phyloP scores from a whole-genome alignment of 2,797 vertebrate species.

The Coccyzus lansbergi region DNA sequence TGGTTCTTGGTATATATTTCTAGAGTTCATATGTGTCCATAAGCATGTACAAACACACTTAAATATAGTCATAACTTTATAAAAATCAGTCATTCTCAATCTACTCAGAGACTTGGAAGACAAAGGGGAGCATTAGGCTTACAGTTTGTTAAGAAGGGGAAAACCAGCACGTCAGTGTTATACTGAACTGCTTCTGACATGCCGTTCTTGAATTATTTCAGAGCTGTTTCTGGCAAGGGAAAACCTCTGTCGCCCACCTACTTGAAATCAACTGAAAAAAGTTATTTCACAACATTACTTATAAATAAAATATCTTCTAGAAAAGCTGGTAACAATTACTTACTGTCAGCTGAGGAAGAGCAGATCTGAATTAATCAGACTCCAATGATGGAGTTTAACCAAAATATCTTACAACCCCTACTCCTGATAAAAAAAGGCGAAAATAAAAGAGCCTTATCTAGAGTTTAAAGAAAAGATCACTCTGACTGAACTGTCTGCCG shows the following conservation, averaged over 20 bases:
- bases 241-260: background rate
- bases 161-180: background rate
- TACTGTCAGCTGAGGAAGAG: constrained; percentile 21
- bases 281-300: background rate
- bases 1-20: background rate
- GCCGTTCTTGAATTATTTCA: background rate
- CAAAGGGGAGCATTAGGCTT: background rate
- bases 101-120: background rate
- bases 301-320: background rate
- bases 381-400: background rate
- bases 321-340: background rate
- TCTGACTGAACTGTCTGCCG: background rate
- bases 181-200: background rate
- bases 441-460: background rate
- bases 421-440: background rate
- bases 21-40: background rate
- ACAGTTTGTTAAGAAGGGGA: background rate
- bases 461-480: background rate
- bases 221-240: background rate
- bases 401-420: background rate
- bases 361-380: background rate
- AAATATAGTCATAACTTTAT: background rate
- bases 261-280: background rate
- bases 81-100: background rate
- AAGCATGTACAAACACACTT: background rate